phyloP scores from a whole-genome alignment of 2,888 invertebrate species.

The Cryptosula pallasiana region DNA sequence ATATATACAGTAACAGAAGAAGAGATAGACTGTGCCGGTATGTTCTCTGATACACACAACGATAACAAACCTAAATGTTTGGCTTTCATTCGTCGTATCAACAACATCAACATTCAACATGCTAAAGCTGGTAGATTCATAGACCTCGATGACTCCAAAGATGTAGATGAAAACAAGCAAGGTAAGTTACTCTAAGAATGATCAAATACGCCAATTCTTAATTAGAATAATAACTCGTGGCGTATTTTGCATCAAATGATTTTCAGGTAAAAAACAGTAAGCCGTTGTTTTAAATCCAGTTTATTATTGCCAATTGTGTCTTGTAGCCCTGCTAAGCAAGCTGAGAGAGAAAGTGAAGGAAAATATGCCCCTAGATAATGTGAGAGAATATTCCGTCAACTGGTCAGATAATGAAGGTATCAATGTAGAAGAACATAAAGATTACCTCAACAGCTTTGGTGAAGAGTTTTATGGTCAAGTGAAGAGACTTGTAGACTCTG shows the following conservation, averaged over 20 bases:
- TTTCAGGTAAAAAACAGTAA: too few species aligned
- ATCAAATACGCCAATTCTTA: too few species aligned
- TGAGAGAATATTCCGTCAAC: background rate
- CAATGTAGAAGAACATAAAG: background rate
- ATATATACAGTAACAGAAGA: background rate
- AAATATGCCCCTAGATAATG: slow-evolving; percentile 21
- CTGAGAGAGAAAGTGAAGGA: background rate
- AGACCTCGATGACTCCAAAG: background rate
- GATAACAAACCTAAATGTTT: background rate
- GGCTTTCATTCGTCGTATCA: background rate
- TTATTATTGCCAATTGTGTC: too few species aligned
- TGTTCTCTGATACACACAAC: background rate
- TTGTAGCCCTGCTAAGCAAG: background rate
- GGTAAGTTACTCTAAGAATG: too few species aligned
- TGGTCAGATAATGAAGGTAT: background rate
- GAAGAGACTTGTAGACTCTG: background rate
- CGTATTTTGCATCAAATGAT: too few species aligned
- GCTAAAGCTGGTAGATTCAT: background rate
- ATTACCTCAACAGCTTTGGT: too few species aligned
- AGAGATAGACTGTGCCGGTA: background rate
- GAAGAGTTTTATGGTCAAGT: too few species aligned
- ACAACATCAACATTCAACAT: background rate
- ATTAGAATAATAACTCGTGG: too few species aligned
- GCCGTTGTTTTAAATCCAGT: too few species aligned
- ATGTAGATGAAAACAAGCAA: background rate